phyloP scores from a whole-genome alignment of 2,113 vertebrate species.

The Connochaetes taurinus region DNA sequence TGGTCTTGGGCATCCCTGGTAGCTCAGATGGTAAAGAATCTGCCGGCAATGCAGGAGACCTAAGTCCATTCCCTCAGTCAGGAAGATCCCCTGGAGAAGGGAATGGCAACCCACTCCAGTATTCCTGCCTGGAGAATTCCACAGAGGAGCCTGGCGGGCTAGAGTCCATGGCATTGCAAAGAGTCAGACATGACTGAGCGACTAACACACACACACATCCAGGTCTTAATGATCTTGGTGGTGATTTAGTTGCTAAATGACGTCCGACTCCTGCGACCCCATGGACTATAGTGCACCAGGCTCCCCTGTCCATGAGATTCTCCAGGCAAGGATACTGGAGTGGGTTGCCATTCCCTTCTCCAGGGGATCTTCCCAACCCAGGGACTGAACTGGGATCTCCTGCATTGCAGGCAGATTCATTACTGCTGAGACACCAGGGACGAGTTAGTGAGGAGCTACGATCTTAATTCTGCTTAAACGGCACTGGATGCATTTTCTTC shows the following conservation, averaged over 20 bases:
- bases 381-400: rapidly evolving
- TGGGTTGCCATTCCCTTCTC: neutral
- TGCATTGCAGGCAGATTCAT: neutral
- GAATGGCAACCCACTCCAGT: neutral
- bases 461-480: conserved; percentile 14
- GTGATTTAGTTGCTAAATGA: neutral
- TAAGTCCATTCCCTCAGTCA: neutral
- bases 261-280: neutral
- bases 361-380: neutral
- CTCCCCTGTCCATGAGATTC: neutral
- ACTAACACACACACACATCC: neutral
- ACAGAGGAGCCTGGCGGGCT: neutral
- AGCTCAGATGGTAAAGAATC: neutral
- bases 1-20: neutral
- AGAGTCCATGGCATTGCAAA: neutral
- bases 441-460: neutral
- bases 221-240: neutral
- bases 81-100: neutral
- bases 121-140: neutral
- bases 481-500: neutral
- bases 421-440: neutral
- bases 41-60: neutral
- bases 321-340: neutral
- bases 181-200: neutral
- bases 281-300: neutral